Base-by-base conservation (phyloP, 1,140 invertebrate species). In the Mycetomoellerius zeteki region DNA sequence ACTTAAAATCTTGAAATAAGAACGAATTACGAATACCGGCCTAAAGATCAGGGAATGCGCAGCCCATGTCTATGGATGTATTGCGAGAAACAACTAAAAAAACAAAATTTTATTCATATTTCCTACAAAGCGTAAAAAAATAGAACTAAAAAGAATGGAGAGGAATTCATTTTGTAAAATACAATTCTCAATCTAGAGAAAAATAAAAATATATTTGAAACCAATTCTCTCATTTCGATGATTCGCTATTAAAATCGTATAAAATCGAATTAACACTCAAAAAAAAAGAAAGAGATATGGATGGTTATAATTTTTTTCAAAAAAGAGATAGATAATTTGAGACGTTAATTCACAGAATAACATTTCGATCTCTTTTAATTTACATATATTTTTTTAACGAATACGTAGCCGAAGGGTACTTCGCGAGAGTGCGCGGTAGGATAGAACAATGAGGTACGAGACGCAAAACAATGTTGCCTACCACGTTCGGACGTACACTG, bases 401-500 rank as follows among this genome's bases (percentile, higher is more conserved):
- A 19, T 78, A 67, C 16, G n/a, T 52, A 24, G n/a, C 14, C 37
- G 19, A 2, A 69, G 33, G 54, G 6, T 33, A 67, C n/a, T 54
- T 69, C 12, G n/a, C n/a, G 33, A 37, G 33, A 52, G 14, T 24
- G 21, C 27, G 19, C 54, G 24, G 2, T 67, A 72, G 24, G 50
- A 10, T 43, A n/a, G 37, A 16, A 82, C 37, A 73, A 60, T 82
- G 10, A 71, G n/a, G 5, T 52, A n/a, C 43, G 33, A 47, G 37
- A n/a, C 12, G 19, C 54, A 54, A 82, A 82, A 82, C 80, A 82
- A 82, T 60, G 52, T 73, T 12, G 62, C 50, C 69, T 50, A 67
- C 37, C 21, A 30, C 73, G 89, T 37, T 77, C 52, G 60, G 43
- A 88, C 69, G 58, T 72, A 27, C 65, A 90, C 89, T 90, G 81